Percentiles rank a stretch among this genome's conserved stretches.
phyloP scores from a whole-genome alignment of 2,797 vertebrate genomes.

The Anabacerthia variegaticeps region DNA sequence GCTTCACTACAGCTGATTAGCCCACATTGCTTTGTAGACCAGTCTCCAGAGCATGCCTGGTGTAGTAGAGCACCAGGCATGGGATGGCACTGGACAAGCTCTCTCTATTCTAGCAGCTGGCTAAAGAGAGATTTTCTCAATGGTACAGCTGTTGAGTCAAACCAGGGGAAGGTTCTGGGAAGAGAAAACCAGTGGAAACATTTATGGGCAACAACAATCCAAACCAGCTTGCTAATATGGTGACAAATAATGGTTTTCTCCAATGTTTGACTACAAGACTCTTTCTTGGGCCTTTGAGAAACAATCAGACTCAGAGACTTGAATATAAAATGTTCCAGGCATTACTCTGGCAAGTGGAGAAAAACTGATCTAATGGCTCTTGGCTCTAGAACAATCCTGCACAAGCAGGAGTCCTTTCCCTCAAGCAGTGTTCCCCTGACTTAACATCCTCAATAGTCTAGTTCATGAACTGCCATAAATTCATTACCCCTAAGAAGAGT shows the following conservation, averaged over 20 bases:
- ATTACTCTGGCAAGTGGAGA: not conserved
- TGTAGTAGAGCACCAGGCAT: conserved; percentile 35
- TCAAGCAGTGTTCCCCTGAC: not conserved
- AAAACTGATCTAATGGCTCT: not conserved
- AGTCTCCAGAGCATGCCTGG: conserved; percentile 39
- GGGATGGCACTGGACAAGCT: conserved; percentile 56
- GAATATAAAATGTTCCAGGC: not conserved
- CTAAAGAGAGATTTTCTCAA: conserved; percentile 76
- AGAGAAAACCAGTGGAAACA: not conserved
- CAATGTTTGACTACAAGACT: not conserved
- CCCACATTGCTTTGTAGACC: not conserved
- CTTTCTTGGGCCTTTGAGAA: not conserved
- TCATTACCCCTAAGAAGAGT: not conserved
- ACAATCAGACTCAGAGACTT: not conserved
- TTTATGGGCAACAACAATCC: not conserved
- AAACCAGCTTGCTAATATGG: not conserved
- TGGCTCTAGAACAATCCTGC: not conserved
- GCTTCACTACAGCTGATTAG: not conserved
- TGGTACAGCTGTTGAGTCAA: conserved; percentile 78
- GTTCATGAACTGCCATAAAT: not conserved
- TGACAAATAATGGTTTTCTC: not conserved
- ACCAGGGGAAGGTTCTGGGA: conserved; percentile 79
- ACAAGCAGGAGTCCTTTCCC: not conserved
- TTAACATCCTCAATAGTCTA: not conserved
- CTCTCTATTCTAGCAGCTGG: conserved; percentile 60